A percentile compares a stretch with the other conserved stretches of the same genome.
These are phyloP conservation scores for Drosophila setosimentum DNA, from an alignment of 2,888 invertebrate genomes.

Conservation along the genomic window DNA sequence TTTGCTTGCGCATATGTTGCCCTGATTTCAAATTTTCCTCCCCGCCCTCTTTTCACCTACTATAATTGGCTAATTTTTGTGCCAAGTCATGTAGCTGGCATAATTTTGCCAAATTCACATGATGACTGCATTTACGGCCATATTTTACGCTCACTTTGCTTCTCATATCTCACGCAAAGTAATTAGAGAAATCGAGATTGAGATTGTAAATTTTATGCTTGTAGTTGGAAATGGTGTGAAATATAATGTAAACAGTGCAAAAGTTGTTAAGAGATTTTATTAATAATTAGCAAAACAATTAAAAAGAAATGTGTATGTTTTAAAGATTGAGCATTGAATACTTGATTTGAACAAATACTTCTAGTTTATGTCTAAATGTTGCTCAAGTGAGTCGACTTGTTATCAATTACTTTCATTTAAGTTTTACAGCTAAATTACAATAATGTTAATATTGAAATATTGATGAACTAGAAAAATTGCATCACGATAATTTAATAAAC, in stretches of 20 bases:
- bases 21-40: slow-evolving; percentile 1
- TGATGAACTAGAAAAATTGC: neutral
- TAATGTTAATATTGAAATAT: neutral
- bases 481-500: neutral
- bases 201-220: neutral
- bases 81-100: slow-evolving; percentile 69
- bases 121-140: slow-evolving; percentile 42
- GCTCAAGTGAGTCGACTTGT: neutral
- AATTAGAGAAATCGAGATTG: slow-evolving; percentile 24
- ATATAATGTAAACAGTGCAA: slow-evolving; percentile 13
- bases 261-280: neutral
- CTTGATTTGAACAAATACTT: neutral
- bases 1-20: slow-evolving; percentile 44
- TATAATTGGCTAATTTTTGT: slow-evolving; percentile 62
- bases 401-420: neutral
- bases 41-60: slow-evolving; percentile 9
- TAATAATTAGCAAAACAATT: neutral
- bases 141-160: slow-evolving; percentile 55
- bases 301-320: neutral
- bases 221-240: slow-evolving; percentile 3
- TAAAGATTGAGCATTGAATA: neutral
- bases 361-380: too few relatives aligned
- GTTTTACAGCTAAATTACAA: neutral
- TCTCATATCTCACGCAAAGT: slow-evolving; percentile 25
- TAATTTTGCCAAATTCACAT: slow-evolving; percentile 41